phyloP scores from a whole-genome alignment of 2,797 vertebrate species.

The Pipistrellus pygmaeus region DNA sequence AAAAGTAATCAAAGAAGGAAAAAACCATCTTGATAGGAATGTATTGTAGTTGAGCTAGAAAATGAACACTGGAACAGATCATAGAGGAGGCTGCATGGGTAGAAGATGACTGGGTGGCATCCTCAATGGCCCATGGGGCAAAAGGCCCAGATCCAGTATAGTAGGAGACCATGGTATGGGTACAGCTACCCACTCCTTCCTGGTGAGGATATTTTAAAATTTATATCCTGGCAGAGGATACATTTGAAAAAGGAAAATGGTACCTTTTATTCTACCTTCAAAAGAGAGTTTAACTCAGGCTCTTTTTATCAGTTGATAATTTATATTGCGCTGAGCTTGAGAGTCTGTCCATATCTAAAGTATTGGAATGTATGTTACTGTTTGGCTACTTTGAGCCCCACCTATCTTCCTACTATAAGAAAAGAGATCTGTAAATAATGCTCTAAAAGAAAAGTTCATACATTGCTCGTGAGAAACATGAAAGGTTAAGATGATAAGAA shows the following conservation, averaged over 20 bases:
- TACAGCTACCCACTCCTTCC: background rate
- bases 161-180: background rate
- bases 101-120: background rate
- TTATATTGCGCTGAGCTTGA: background rate
- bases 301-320: background rate
- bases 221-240: background rate
- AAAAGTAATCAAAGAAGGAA: conserved; percentile 12
- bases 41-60: background rate
- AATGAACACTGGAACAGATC: background rate
- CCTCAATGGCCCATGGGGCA: background rate
- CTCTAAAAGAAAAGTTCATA: conserved; percentile 29
- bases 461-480: background rate
- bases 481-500: conserved; percentile 22
- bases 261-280: background rate
- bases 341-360: background rate
- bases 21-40: background rate
- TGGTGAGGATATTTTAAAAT: background rate
- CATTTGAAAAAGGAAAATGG: conserved; percentile 13
- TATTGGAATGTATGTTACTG: background rate
- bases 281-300: background rate
- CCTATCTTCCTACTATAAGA: background rate
- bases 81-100: background rate
- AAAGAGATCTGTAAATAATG: conserved; percentile 33
- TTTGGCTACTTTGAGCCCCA: conserved; percentile 22
- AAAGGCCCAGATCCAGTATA: background rate